Evolutionary conservation across 2,113 vertebrate species (phyloP).

Genomic region (Narcine bancroftii): DNA sequence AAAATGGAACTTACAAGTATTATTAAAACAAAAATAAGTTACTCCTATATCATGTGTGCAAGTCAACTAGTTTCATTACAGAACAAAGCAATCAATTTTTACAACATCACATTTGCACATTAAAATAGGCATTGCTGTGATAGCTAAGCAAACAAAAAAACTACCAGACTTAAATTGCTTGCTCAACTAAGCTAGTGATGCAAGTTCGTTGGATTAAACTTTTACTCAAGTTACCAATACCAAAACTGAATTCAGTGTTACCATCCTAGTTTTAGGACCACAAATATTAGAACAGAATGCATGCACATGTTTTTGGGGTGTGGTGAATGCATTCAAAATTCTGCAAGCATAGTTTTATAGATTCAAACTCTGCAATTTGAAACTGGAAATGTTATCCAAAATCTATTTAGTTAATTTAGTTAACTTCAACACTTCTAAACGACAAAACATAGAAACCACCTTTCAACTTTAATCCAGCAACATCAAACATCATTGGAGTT

Average conservation of each 20-base stretch:
- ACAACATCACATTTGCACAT: neutral
- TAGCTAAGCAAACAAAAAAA: neutral
- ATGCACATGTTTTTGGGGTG: neutral
- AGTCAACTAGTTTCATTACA: neutral
- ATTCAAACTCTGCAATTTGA: neutral
- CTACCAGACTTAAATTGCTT: neutral
- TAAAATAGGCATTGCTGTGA: neutral
- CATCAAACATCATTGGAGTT: too few species aligned
- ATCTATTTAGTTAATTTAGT: neutral
- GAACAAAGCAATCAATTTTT: slow-evolving; percentile 15
- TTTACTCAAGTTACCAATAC: neutral
- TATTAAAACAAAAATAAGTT: neutral
- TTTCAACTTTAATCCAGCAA: neutral
- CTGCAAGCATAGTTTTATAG: neutral
- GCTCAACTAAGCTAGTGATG: neutral
- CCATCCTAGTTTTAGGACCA: neutral
- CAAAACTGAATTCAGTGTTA: neutral
- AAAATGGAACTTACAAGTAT: neutral
- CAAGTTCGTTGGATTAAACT: neutral
- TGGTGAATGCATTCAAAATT: neutral
- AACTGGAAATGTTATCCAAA: neutral
- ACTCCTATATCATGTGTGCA: neutral
- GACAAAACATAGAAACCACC: neutral
- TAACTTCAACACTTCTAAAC: neutral
- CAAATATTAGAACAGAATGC: neutral